Evolutionary conservation across 1,140 invertebrate genomes (phyloP).

Genomic region (Apis dorsata): DNA sequence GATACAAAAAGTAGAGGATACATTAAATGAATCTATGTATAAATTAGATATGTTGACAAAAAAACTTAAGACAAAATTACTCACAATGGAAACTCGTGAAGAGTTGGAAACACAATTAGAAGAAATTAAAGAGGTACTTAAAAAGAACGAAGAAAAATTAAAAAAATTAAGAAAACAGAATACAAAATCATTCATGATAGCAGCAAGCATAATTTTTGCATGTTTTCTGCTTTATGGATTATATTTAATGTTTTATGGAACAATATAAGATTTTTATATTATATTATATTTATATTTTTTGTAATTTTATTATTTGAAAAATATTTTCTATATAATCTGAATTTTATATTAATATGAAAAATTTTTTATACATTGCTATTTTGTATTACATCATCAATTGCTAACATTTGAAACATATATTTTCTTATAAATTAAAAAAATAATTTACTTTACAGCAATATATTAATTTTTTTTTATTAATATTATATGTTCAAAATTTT

Average conservation of each 20-base stretch:
- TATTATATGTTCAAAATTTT: neutral
- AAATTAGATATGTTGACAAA: slow-evolving; percentile 70
- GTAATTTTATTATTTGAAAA: neutral
- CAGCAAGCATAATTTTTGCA: slow-evolving; percentile 69
- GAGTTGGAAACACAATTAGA: slow-evolving; percentile 72
- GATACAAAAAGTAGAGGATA: slow-evolving; percentile 74
- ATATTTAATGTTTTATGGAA: slow-evolving; percentile 63
- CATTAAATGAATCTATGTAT: slow-evolving; percentile 69
- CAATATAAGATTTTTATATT: slow-evolving; percentile 24
- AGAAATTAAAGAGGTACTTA: slow-evolving; percentile 69
- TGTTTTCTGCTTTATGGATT: slow-evolving; percentile 72
- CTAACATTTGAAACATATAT: neutral
- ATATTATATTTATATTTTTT: neutral
- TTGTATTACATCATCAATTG: neutral
- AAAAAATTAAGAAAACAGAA: slow-evolving; percentile 70
- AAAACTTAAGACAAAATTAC: slow-evolving; percentile 68
- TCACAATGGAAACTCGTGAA: slow-evolving; percentile 71
- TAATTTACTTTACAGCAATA: neutral
- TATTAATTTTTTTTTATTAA: neutral
- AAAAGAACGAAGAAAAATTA: slow-evolving; percentile 70
- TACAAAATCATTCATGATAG: slow-evolving; percentile 72
- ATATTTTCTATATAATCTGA: neutral
- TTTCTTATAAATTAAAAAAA: too few species aligned
- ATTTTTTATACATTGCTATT: slow-evolving; percentile 9
- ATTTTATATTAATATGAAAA: neutral